These are phyloP conservation scores for Perdita meconis DNA, from an alignment of 2,888 invertebrate species.

Conservation along the genomic window DNA sequence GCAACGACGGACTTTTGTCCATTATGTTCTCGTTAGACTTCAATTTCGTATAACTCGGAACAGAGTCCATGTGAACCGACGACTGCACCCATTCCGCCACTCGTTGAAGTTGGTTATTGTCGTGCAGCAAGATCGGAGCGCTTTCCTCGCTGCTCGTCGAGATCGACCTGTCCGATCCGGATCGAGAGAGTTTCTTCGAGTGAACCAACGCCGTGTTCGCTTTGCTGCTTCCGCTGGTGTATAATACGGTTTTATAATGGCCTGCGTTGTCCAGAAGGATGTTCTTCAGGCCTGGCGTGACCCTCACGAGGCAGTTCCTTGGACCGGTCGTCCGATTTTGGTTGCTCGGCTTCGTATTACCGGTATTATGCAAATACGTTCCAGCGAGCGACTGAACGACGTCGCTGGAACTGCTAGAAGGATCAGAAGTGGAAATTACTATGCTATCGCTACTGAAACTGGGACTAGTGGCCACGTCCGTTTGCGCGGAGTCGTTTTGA, in stretches of 20 bases:
- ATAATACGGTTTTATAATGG: slow-evolving; percentile 90
- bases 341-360: slow-evolving; percentile 57
- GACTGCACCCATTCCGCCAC: slow-evolving; percentile 92
- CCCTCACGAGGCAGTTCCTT: slow-evolving; percentile 90
- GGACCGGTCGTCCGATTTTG: slow-evolving; percentile 85
- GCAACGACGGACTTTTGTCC: slow-evolving; percentile 46
- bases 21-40: slow-evolving; percentile 54
- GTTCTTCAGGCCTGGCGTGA: slow-evolving; percentile 92
- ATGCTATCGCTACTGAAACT: slow-evolving; percentile 82
- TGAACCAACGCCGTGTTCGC: slow-evolving; percentile 80
- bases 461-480: slow-evolving; percentile 77
- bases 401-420: slow-evolving; percentile 81
- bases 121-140: slow-evolving; percentile 70
- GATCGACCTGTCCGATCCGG: slow-evolving; percentile 76
- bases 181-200: slow-evolving; percentile 74
- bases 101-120: slow-evolving; percentile 86
- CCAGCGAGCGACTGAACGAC: slow-evolving; percentile 67
- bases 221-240: slow-evolving; percentile 84
- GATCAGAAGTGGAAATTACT: slow-evolving; percentile 81
- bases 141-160: slow-evolving; percentile 80
- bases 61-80: slow-evolving; percentile 70
- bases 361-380: slow-evolving; percentile 50
- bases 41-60: slow-evolving; percentile 36
- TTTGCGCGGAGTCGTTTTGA: slow-evolving; percentile 68
- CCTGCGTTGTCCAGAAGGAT: slow-evolving; percentile 92